Evolutionary conservation across 2,888 invertebrate species (phyloP).

Genomic region (Ochlodes sylvanus): DNA sequence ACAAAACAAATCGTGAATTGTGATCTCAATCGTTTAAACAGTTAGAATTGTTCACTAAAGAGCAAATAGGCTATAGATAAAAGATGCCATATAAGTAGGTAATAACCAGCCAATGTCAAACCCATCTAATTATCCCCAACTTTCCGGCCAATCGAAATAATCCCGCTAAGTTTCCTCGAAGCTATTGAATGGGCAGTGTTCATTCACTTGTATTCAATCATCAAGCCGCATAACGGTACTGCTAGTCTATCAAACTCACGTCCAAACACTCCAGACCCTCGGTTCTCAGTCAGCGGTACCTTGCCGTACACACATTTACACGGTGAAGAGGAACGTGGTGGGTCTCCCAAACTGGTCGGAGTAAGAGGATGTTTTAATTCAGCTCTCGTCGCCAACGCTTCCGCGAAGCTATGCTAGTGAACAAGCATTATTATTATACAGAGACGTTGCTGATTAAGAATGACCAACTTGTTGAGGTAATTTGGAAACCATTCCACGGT

Average conservation of each 20-base stretch:
- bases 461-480: constrained; percentile 43
- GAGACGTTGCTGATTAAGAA: constrained; percentile 47
- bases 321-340: constrained; percentile 36
- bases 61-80: no score
- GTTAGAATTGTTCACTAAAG: not conserved
- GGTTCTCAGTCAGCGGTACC: constrained; percentile 32
- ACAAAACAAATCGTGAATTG: no score
- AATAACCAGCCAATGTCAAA: not conserved
- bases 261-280: constrained; percentile 44
- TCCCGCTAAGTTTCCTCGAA: constrained; percentile 71
- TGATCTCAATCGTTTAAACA: not conserved
- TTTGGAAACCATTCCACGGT: constrained; percentile 43
- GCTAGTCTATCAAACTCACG: constrained; percentile 66
- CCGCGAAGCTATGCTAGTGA: constrained; percentile 71
- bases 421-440: constrained; percentile 52
- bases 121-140: not conserved
- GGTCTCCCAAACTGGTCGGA: constrained; percentile 39
- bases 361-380: constrained; percentile 79
- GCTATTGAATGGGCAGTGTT: constrained; percentile 67
- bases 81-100: not conserved
- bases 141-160: constrained; percentile 57
- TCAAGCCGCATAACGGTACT: constrained; percentile 68
- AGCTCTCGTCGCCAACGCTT: constrained; percentile 70
- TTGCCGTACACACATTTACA: constrained; percentile 29
- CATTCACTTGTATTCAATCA: constrained; percentile 74